Evolutionary conservation across 2,888 invertebrate species (phyloP), one percentile per base, ranked within the genome.

Genomic region (Agrypnus murinus): DNA sequence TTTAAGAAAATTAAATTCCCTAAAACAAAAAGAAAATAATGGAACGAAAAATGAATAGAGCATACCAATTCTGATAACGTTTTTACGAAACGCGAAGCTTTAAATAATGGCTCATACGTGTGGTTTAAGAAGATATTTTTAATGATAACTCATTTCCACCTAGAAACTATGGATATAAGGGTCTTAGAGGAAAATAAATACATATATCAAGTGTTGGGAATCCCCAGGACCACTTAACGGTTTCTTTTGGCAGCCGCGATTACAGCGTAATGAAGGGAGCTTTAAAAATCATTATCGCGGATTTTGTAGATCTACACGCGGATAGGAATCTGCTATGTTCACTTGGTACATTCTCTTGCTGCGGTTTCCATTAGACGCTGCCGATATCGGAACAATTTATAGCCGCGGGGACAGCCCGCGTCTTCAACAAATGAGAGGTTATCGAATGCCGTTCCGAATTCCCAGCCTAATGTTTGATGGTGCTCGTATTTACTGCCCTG

Each of bases 281-380:
- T 79, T 77, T 77, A 77, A 76, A 78, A 79, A 78, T 77, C 78
- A 79, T 79, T 79, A 78, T 74, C 73, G 72, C 58, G 74, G 76
- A 74, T 74, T 79, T 71, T 70, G 55, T 73, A 75, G 73, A 74
- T 72, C 74, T 75, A 75, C 73, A 65, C 53, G 66, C 67, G 69
- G 62, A 63, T 71, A 65, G 58, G 69, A 75, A 74, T 72, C 71
- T 68, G 64, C 59, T 64, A 50, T 58, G 59, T 68, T 71, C 59
- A 53, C 43, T 50, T 43, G 50, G 64, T 68, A 72, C 71, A 60
- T 67, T 59, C 53, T 53, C 60, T 45, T 46, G 50, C 25, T 46
- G 65, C 12, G 59, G 50, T 62, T 67, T 60, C 67, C 67, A 67
- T 60, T 67, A 67, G 53, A 36, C 50, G 32, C 31, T 45, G 36